Conservation (phyloP, 2,888 invertebrate genomes). For the Diogma glabrata region DNA sequence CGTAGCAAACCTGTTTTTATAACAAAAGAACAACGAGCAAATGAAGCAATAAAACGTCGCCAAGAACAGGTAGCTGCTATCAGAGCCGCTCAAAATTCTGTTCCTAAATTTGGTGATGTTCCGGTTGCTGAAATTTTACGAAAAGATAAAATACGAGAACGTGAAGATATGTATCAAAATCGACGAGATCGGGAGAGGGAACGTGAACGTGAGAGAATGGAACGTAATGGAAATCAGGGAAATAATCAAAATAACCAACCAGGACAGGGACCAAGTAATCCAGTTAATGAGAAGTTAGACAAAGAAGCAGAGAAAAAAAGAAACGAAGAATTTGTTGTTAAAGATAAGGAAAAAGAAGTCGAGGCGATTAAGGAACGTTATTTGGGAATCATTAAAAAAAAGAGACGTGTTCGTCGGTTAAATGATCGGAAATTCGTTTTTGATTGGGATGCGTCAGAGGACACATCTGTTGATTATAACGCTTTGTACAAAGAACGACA, state of each 20-base stretch:
- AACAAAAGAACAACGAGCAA: constrained; percentile 89
- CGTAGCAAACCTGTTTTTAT: constrained; percentile 94
- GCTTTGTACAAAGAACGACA: constrained; percentile 92
- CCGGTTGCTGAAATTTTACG: constrained; percentile 15
- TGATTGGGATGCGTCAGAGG: constrained; percentile 99
- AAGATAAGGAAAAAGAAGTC: constrained; percentile 85
- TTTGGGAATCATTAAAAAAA: constrained; percentile 85
- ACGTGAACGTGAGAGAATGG: constrained; percentile 20
- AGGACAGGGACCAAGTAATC: not conserved
- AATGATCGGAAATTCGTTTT: constrained; percentile 99
- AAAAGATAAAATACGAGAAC: constrained; percentile 6
- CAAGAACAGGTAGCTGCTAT: constrained; percentile 81
- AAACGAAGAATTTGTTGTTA: constrained; percentile 28
- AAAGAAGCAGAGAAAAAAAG: constrained; percentile 3
- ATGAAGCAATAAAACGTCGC: constrained; percentile 76
- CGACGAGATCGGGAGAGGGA: constrained; percentile 39
- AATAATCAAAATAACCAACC: constrained; percentile 2
- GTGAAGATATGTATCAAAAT: constrained; percentile 32
- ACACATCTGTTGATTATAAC: constrained; percentile 97
- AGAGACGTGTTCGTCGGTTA: constrained; percentile 78
- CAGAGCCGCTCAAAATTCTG: constrained; percentile 47
- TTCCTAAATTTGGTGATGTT: constrained; percentile 17
- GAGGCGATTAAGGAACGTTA: constrained; percentile 95
- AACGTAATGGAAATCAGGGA: not conserved
- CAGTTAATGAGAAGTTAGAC: not conserved